phyloP scores from a whole-genome alignment of 1,140 invertebrate species.

The Polyergus mexicanus region DNA sequence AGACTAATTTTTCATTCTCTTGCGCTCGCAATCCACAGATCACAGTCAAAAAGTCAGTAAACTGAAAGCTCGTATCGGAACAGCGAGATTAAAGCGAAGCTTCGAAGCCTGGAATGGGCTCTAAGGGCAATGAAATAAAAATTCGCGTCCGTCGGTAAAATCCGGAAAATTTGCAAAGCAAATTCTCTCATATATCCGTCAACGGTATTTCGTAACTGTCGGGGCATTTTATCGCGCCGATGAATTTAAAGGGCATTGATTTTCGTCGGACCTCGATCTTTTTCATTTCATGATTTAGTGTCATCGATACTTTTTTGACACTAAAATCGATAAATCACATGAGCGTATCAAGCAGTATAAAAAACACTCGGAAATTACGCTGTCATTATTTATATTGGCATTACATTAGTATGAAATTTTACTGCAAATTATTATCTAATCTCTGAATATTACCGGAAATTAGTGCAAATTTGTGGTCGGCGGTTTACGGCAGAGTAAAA shows the following conservation, averaged over 20 bases:
- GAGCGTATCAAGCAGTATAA: background rate
- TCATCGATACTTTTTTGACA: background rate
- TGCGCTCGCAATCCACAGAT: conserved; percentile 28
- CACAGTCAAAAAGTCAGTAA: conserved; percentile 33
- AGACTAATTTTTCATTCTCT: conserved; percentile 20
- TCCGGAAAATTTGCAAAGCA: conserved; percentile 53
- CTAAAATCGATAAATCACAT: background rate
- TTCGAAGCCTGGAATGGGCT: conserved; percentile 22
- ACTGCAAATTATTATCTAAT: background rate
- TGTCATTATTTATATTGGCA: background rate
- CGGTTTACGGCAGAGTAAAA: background rate
- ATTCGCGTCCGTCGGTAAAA: conserved; percentile 39
- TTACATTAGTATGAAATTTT: conserved; percentile 3
- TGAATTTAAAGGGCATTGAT: conserved; percentile 47
- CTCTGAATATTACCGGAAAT: background rate
- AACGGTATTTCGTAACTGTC: conserved; percentile 6
- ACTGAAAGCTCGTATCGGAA: conserved; percentile 45
- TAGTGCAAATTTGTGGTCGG: conserved; percentile 20
- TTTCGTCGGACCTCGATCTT: background rate
- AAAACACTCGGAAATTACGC: background rate
- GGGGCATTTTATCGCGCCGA: conserved; percentile 30
- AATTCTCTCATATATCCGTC: conserved; percentile 51
- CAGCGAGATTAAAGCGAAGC: conserved; percentile 49
- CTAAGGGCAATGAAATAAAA: conserved; percentile 42
- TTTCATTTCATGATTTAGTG: conserved; percentile 14